Base-by-base conservation (phyloP, 2,888 invertebrate species). In the Salticus scenicus region DNA sequence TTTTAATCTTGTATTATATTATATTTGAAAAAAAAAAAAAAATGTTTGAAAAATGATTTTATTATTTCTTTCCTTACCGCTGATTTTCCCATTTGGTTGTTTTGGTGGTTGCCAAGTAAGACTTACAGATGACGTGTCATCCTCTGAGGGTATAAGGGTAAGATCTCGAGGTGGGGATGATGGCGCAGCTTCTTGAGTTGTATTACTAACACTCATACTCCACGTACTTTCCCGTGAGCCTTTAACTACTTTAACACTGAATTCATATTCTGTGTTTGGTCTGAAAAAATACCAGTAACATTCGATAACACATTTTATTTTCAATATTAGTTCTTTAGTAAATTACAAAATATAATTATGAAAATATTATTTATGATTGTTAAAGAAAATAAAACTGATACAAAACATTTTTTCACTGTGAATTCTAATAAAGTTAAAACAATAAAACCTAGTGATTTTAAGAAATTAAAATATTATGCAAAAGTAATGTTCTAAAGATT, bases 131-230 rank as follows among this genome's bases (percentile, higher is more conserved):
- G 94, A 93, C 0, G 95, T 94, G 90, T 94, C 91, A 7, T 89
- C 94, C 87, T 94, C 94, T 83, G 93, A 92, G 30, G 94, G 93
- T 89, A 94, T 91, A 1, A 96, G 94, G 28, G 95, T 95, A 41
- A 98, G 92, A 89, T 98, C 97, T 71, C 97, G 93, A 0, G 99
- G 98, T 0, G 97, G 93, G 0, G 96, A 94, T n/a, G 94, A 94
- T 0, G 98, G 97, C 0, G 95, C 94, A 51, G 92, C 94, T 91
- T 96, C 96, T 90, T 94, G 94, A 0, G 98, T 98, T 88, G 94
- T 95, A 92, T 98, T 98, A 79, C 94, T 92, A 30, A 97, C 98
- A 0, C 97, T 94, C 96, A 99, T 96, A 89, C 98, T 98, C 98
- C 98, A 99, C 2, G 96, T 94, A 7, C 96, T 96, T 91, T 96